Evolutionary conservation across 1,140 invertebrate genomes (phyloP), one percentile per base, ranked within the genome.

Genomic region (Dreissena polymorpha): DNA sequence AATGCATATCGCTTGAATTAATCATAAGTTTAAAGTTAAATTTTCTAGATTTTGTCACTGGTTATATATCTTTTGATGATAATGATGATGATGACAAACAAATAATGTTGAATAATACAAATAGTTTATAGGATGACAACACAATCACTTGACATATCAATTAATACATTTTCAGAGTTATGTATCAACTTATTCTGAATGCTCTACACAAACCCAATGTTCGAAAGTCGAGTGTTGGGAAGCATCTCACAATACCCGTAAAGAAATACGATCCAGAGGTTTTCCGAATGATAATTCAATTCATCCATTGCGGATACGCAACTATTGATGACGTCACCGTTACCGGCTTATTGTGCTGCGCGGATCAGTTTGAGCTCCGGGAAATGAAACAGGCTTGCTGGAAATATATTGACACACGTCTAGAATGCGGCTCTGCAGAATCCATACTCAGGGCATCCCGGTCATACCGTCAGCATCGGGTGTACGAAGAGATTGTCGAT

Each of bases 211-310:
- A 73, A 60, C 49, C 60, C 16, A 60, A 75, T 29, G 25, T 65
- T n/a, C n/a, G 18, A 50, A 29, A 51, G 23, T 63, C 55, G 0
- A 49, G 18, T 10, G n/a, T n/a, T 27, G 51, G 72, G 18, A 23
- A 63, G 10, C 55, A 71, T 29, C 27, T 85, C 13, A 70, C 53
- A 12, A 85, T 85, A 29, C 72, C 72, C 2, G 77, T 85, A 1
- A 23, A 73, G 6, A 85, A 74, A 57, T 85, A 85, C 23, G 77
- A 85, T 21, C 21, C 71, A 21, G 83, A 85, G 53, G 77, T 80
- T 7, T 85, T 85, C 77, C 83, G 77, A 60, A 63, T 68, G 55
- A 50, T 85, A 18, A 53, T 85, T 18, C 63, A 74, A 23, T 85
- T 85, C 65, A 21, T 85, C 39, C 83, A 85, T 49, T 73, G 83